phyloP scores from a whole-genome alignment of 2,888 invertebrate genomes.

The Brachyptera risi region DNA sequence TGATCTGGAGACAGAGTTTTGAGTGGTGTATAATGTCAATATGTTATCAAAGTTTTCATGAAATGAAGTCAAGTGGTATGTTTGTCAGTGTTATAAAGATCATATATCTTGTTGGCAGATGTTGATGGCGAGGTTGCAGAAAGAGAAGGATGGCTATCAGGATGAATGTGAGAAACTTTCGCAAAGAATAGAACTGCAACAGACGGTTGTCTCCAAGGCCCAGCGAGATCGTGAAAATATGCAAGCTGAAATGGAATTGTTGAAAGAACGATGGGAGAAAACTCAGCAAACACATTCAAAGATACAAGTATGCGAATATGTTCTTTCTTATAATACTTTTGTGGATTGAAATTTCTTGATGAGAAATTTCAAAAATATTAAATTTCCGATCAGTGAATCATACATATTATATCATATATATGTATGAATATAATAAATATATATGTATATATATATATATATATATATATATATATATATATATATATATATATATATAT shows the following conservation, averaged over 20 bases:
- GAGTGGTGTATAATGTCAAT: conserved; percentile 3
- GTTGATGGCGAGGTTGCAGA: conserved; percentile 73
- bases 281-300: conserved; percentile 79
- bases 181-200: conserved; percentile 76
- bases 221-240: conserved; percentile 82
- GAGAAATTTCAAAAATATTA: no score
- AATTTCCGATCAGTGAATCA: no score
- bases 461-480: no score
- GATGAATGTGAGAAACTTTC: conserved; percentile 78
- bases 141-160: conserved; percentile 79
- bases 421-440: no score
- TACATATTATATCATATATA: no score
- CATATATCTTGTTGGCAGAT: conserved; percentile 48
- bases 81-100: background rate
- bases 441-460: no score
- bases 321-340: conserved; percentile 13
- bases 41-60: background rate
- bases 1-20: background rate
- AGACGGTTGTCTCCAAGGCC: conserved; percentile 74
- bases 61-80: background rate
- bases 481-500: no score
- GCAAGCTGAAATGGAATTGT: conserved; percentile 78
- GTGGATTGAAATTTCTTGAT: background rate
- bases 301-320: no score
- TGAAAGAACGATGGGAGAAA: conserved; percentile 86